These are phyloP conservation scores for Stichopus chloronotus DNA, from an alignment of 35 echinoderm and acorn worm species.

Conservation along the genomic window DNA sequence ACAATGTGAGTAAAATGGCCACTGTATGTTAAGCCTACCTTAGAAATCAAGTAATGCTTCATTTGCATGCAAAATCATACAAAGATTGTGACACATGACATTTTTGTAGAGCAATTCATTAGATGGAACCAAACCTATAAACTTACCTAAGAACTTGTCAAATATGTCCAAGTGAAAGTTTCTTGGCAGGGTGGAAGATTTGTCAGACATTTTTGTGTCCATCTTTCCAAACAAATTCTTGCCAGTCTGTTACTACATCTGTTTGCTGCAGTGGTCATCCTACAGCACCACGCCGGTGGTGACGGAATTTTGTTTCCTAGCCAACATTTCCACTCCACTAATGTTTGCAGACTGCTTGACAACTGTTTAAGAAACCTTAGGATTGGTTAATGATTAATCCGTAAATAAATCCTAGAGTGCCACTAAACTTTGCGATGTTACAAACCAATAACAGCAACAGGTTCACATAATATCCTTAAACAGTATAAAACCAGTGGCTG, in stretches of 20 bases:
- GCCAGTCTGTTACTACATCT: background rate
- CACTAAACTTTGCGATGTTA: background rate
- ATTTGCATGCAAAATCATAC: too few relatives aligned
- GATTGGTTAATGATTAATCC: slow-evolving; percentile 28
- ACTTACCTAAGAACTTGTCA: slow-evolving; percentile 22
- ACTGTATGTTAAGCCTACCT: too few relatives aligned
- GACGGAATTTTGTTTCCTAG: background rate
- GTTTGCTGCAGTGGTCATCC: too few relatives aligned
- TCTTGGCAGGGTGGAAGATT: slow-evolving; percentile 13
- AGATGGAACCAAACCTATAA: background rate
- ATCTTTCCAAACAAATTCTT: background rate
- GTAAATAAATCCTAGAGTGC: slow-evolving; percentile 1
- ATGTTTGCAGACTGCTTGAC: background rate
- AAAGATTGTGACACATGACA: too few relatives aligned
- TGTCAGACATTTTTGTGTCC: background rate
- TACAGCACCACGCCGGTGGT: background rate
- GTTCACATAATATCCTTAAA: background rate
- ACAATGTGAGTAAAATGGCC: too few relatives aligned
- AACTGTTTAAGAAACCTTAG: background rate
- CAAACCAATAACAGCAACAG: background rate
- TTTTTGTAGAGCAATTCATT: too few relatives aligned
- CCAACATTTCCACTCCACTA: background rate
- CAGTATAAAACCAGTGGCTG: background rate
- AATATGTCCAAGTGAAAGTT: background rate
- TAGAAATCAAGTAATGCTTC: too few relatives aligned